Base-by-base conservation (phyloP, 2,113 vertebrate genomes). In the Craseonycteris thonglongyai region DNA sequence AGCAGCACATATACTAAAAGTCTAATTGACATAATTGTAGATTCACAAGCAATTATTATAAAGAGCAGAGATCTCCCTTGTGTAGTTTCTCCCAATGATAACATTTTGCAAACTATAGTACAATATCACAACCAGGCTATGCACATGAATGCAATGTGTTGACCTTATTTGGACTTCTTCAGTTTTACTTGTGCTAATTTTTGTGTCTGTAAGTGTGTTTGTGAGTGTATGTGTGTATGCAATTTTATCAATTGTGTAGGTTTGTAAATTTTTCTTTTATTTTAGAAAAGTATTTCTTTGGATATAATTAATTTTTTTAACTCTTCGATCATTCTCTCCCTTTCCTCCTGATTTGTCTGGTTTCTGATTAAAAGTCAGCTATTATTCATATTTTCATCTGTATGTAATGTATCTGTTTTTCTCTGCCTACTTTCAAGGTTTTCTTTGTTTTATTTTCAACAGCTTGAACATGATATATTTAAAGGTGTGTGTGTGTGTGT, bases 361-460 rank as follows among this genome's bases (percentile, higher is more conserved):
- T 75, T 80, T 96, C 40, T 69, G 33, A 76, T 80, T 58, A 80
- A 38, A 69, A 89, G 22, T 81, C 7, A 58, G 15, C 8, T 69
- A 51, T 47, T 42, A 56, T n/a, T 56, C 11, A 35, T 61, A 30
- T 5, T 76, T 83, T 47, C 5, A 1, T 69, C 28, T 74, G 9
- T 47, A 40, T 61, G 19, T 28, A 30, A 10, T n/a, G 13, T 35
- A 18, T 83, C 28, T 82, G 83, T 93, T 91, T 68, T 76, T 56
- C 18, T 88, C 35, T 91, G 19, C 18, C 45, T 94, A 22, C 16
- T 40, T 49, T 79, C 65, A 71, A 93, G 51, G 65, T 92, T 74
- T 90, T 58, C 54, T 93, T 89, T 58, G 56, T 93, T 94, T 90
- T 35, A 71, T 87, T 93, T 95, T 95, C 76, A 92, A 75, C 11